Evolutionary conservation across 2,113 vertebrate genomes (phyloP), one percentile per base, ranked within the genome.

Genomic region (Phalacrocorax brasilianus): DNA sequence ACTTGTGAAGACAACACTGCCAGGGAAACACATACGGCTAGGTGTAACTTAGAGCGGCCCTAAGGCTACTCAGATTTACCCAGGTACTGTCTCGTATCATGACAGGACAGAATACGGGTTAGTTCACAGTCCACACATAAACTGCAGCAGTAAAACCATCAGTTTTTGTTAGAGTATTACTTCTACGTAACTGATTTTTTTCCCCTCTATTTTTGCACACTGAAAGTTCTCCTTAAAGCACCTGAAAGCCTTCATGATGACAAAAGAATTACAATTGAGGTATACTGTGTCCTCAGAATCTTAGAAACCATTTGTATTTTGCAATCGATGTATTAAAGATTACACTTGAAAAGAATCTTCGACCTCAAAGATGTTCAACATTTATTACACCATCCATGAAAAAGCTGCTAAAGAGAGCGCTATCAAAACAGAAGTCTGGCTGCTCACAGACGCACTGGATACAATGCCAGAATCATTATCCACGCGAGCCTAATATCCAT

Each of bases 401-500:
- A 89, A 58, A 80, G 52, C 59, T 84, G 80, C 59, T 70, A 3
- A 56, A 77, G 76, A 45, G 19, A 70, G 24, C 3, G 38, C n/a
- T 55, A 53, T 28, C 33, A 67, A 67, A 76, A 53, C 45, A 58
- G 52, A 71, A 66, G 71, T 40, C 71, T 0, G 0, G 38, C 53
- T 27, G 91, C 90, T 85, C 71, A 27, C 4, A 15, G 66, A 59
- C 40, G 70, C 63, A 28, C 44, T 7, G 66, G 40, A 68, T 45
- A 89, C 49, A 81, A 81, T 32, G 52, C 56, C 62, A 32, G 81
- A 58, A 83, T 42, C 85, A 33, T 63, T 80, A 89, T 32, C 81
- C 89, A 74, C 1, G 1, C 0, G 0, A 92, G 58, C 6, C 62
- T 68, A 65, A 58, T 59, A 85, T 14, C 82, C 26, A 1, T n/a